These are phyloP conservation scores for Enteromius treurensis DNA, from an alignment of 2,797 vertebrate species.

Conservation along the genomic window DNA sequence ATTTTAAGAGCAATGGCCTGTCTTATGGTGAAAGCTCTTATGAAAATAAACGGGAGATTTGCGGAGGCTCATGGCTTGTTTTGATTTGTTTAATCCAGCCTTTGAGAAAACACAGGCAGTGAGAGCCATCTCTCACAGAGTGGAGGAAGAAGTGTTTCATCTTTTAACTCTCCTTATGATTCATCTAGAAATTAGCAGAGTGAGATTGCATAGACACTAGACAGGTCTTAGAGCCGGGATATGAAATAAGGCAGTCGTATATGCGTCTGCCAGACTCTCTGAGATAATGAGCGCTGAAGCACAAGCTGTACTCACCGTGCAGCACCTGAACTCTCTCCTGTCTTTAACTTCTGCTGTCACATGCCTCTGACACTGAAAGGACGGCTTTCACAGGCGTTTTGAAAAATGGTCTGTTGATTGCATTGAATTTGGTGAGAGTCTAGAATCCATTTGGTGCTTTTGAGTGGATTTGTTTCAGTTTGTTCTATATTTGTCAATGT, in stretches of 20 bases:
- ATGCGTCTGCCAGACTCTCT: conserved; percentile 30
- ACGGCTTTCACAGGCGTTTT: not conserved
- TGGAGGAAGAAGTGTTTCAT: conserved; percentile 44
- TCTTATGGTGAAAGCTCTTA: conserved; percentile 32
- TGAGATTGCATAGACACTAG: conserved; percentile 26
- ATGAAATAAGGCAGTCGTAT: conserved; percentile 45
- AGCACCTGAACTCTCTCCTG: not conserved
- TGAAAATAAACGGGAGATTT: conserved; percentile 28
- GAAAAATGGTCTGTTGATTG: not conserved
- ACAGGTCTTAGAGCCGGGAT: conserved; percentile 19
- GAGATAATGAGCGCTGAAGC: conserved; percentile 17
- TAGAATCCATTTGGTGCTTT: not conserved
- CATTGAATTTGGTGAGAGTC: not conserved
- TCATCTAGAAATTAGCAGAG: conserved; percentile 53
- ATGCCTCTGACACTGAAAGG: not conserved
- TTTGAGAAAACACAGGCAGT: conserved; percentile 27
- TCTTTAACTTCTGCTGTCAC: conserved; percentile 3
- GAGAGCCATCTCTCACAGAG: conserved; percentile 3
- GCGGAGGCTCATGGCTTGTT: conserved; percentile 14
- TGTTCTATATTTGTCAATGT: not conserved
- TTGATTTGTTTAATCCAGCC: conserved; percentile 35
- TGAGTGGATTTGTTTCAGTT: conserved; percentile 7
- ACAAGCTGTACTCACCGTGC: not conserved
- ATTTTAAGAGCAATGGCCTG: conserved; percentile 27
- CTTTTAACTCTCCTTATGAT: conserved; percentile 43